Evolutionary conservation across 1,140 invertebrate species (phyloP).

Genomic region (Solenopsis fugax): DNA sequence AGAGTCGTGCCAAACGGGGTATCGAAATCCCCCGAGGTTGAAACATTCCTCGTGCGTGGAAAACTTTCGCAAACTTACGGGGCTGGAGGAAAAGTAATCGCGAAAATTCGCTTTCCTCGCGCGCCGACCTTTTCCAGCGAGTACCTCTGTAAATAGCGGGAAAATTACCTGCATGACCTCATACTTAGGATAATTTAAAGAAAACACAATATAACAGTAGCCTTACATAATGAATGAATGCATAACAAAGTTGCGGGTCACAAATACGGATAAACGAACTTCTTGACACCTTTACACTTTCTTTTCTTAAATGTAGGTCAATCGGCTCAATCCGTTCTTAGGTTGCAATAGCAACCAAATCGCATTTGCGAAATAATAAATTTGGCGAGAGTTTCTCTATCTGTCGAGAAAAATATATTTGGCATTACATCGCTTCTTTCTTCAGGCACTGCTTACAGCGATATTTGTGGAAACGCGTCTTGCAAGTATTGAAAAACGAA

Average conservation of each 20-base stretch:
- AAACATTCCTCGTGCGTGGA: slow-evolving; percentile 16
- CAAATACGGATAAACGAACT: slow-evolving; percentile 28
- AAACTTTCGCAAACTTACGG: background rate
- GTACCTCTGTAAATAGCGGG: background rate
- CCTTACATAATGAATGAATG: background rate
- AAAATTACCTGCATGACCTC: background rate
- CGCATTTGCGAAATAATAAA: slow-evolving; percentile 47
- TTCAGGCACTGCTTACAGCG: background rate
- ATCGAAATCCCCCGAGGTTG: background rate
- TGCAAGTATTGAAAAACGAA: background rate
- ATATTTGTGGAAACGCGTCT: too few relatives aligned
- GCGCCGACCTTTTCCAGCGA: background rate
- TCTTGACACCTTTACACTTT: slow-evolving; percentile 38
- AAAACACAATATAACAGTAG: background rate
- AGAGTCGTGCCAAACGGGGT: background rate
- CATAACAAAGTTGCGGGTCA: slow-evolving; percentile 1
- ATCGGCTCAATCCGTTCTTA: slow-evolving; percentile 53
- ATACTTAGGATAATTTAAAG: background rate
- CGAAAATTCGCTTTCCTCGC: background rate
- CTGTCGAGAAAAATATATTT: background rate
- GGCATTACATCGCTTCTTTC: background rate
- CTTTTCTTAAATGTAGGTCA: slow-evolving; percentile 61
- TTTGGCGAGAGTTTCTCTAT: slow-evolving; percentile 35
- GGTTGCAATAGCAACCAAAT: slow-evolving; percentile 27
- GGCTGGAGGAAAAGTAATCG: background rate